Evolutionary conservation across 2,888 invertebrate species (phyloP).

Genomic region (Acronicta aceris): DNA sequence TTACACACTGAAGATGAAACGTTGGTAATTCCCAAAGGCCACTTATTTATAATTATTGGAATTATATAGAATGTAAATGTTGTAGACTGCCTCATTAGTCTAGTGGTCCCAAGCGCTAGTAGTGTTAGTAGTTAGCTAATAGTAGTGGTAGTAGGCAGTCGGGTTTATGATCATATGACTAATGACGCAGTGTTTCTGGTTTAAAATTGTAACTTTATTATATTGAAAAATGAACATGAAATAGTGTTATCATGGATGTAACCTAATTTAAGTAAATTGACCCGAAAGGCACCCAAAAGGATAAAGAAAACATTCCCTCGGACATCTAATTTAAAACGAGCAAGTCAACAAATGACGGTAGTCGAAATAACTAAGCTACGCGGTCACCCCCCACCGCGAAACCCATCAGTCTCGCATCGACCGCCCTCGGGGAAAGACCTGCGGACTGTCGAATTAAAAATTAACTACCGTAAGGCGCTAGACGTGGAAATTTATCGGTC

Average conservation of each 20-base stretch:
- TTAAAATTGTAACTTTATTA: too few species aligned
- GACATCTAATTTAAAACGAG: constrained; percentile 82
- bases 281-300: constrained; percentile 37
- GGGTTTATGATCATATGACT: too few species aligned
- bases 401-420: constrained; percentile 82
- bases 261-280: constrained; percentile 39
- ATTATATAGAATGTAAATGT: too few species aligned
- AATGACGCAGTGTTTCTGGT: too few species aligned
- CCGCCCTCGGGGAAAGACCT: constrained; percentile 75
- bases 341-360: constrained; percentile 85
- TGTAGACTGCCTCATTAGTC: too few species aligned
- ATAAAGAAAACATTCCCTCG: constrained; percentile 63
- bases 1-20: too few species aligned
- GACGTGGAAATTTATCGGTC: constrained; percentile 78
- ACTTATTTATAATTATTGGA: too few species aligned
- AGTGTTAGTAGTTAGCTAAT: too few species aligned
- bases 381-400: constrained; percentile 74
- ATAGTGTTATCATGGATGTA: not conserved
- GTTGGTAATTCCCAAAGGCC: too few species aligned
- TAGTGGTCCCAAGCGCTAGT: too few species aligned
- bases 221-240: too few species aligned
- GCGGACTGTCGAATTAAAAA: constrained; percentile 82
- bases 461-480: constrained; percentile 73
- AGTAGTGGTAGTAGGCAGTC: too few species aligned
- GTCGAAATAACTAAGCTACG: constrained; percentile 82